Evolutionary conservation across 2,888 invertebrate genomes (phyloP).

Genomic region (Esperia sulphurella): DNA sequence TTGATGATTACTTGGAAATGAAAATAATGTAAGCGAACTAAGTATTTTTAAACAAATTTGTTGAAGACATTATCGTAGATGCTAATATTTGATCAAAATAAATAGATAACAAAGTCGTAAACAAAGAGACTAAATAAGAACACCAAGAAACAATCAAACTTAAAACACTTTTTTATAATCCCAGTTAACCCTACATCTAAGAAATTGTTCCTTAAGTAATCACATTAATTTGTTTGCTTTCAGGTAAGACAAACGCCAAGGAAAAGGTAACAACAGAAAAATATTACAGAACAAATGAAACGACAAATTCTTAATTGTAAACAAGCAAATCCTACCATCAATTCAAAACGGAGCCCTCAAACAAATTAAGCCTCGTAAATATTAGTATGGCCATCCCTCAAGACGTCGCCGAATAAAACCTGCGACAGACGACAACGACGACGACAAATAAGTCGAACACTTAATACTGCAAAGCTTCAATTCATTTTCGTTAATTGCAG

Average conservation of each 20-base stretch:
- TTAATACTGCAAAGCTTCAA: conserved; percentile 53
- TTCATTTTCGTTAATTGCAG: conserved; percentile 58
- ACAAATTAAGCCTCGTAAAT: conserved; percentile 54
- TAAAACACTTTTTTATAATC: no score
- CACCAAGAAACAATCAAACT: no score
- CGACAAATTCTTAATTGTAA: conserved; percentile 17
- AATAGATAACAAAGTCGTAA: no score
- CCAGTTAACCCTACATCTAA: no score
- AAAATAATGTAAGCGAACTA: no score
- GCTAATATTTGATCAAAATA: no score
- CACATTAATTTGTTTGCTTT: background rate
- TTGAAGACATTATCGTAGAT: no score
- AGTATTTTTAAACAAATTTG: no score
- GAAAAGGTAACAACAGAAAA: background rate
- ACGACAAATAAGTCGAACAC: conserved; percentile 43
- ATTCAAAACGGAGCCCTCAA: conserved; percentile 30
- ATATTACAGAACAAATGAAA: background rate
- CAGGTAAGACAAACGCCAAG: conserved; percentile 4
- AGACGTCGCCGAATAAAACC: conserved; percentile 47
- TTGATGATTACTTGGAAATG: no score
- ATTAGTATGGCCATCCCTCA: conserved; percentile 44
- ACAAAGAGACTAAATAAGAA: no score
- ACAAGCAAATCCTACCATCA: conserved; percentile 35
- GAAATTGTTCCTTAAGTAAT: background rate
- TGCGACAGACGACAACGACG: conserved; percentile 26